Evolutionary conservation across 2,888 invertebrate species (phyloP).

Genomic region (Smittia aterrima): DNA sequence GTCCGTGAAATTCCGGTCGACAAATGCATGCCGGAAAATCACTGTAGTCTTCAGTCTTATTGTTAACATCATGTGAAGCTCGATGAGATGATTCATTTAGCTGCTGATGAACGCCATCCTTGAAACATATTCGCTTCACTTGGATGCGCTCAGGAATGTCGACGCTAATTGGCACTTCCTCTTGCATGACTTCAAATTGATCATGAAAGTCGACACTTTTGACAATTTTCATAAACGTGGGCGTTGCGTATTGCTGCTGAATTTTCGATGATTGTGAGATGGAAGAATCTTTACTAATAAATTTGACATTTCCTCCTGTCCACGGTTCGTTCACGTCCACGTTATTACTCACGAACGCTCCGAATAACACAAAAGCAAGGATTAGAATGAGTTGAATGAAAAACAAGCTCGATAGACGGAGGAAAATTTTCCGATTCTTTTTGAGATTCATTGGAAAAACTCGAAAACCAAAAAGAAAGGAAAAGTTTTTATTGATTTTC

Average conservation of each 20-base stretch:
- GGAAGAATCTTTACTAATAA: slow-evolving; percentile 2
- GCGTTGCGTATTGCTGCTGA: neutral
- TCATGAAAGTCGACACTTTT: neutral
- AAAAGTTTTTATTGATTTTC: too few relatives aligned
- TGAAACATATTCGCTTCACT: slow-evolving; percentile 28
- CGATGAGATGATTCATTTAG: slow-evolving; percentile 26
- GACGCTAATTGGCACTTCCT: neutral
- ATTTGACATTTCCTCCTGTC: slow-evolving; percentile 26
- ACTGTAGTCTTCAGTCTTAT: slow-evolving; percentile 22
- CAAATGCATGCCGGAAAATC: slow-evolving; percentile 56
- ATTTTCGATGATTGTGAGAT: neutral
- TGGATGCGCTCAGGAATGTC: neutral
- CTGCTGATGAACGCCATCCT: slow-evolving; percentile 23
- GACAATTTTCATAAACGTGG: neutral
- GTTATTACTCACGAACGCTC: neutral
- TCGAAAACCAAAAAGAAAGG: neutral
- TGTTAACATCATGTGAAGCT: slow-evolving; percentile 38
- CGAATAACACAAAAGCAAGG: neutral
- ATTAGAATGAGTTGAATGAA: neutral
- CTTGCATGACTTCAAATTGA: neutral
- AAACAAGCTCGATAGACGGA: neutral
- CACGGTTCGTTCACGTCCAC: neutral
- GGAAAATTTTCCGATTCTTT: neutral
- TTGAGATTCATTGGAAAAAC: neutral
- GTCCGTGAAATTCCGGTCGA: slow-evolving; percentile 63